Evolutionary conservation across 37 sponge, comb jelly and placozoan species (phyloP), one percentile per base, ranked within the genome.

Genomic region (Hormiphora californensis): DNA sequence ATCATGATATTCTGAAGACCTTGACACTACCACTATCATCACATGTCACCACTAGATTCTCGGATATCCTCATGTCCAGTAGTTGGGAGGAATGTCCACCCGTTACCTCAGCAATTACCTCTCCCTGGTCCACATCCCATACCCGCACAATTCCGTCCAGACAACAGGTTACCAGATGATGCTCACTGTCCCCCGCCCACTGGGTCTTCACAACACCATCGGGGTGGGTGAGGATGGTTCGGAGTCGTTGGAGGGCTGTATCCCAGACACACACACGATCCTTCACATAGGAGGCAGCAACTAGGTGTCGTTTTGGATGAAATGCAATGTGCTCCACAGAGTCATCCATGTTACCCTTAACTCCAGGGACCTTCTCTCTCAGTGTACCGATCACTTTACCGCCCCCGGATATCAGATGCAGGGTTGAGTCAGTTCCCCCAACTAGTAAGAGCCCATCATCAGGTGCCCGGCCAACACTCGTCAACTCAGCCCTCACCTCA

Each of bases 241-340:
- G 35, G 28, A 73, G 44, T 21, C 44, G 40, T 46, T 73, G 81
- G 46, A 73, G 81, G 44, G 44, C 41, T 11, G 8, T 2, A 46
- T 73, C 81, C 81, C 81, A 73, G 46, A 73, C 21, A 41, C 81
- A 73, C 81, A 73, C 81, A 1, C 38, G 9, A 46, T 73, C 38
- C 30, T 39, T 28, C 2, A 73, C 46, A 30, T 73, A 73, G 43
- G 81, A 73, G 43, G 43, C 44, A 1, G 81, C 81, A 1, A 19
- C 81, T 28, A 73, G 39, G 0, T 22, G 41, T 41, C 81, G 35
- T 3, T 21, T 40, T 22, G 81, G 81, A 46, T 73, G 81, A 46
- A 73, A 73, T 23, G 81, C 81, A 30, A 73, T 40, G 81, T 73
- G 46, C 38, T 73, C 81, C 46, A 73, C 81, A 28, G 81, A 73